Percentiles rank a stretch among this genome's conserved stretches.
Evolutionary conservation across 1,140 invertebrate genomes (phyloP).

Genomic region (Paramacrobiotus metropolitanus): DNA sequence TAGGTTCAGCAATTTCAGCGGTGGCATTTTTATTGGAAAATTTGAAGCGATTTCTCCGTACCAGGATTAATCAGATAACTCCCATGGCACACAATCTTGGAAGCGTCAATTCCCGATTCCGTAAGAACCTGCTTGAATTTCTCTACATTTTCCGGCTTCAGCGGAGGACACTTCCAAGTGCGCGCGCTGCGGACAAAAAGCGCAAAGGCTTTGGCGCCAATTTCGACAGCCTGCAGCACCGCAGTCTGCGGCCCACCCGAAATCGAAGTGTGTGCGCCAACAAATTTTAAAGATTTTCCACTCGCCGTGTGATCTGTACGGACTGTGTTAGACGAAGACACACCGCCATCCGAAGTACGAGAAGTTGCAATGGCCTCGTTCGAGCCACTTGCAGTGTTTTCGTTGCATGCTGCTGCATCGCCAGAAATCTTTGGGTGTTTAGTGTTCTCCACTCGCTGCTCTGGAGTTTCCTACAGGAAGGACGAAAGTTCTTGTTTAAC

Average conservation of each 20-base stretch:
- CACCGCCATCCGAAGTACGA: too few relatives aligned
- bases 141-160: not conserved
- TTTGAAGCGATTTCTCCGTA: not conserved
- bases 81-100: slow-evolving; percentile 20
- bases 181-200: not conserved
- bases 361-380: too few relatives aligned
- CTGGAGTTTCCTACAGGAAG: too few relatives aligned
- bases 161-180: not conserved
- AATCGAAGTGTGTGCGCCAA: not conserved
- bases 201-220: not conserved
- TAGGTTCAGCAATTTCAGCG: not conserved
- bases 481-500: too few relatives aligned
- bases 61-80: slow-evolving; percentile 30
- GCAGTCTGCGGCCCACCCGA: not conserved
- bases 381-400: too few relatives aligned
- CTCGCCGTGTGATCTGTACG: not conserved
- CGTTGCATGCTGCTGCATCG: too few relatives aligned
- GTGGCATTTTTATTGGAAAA: not conserved
- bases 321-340: too few relatives aligned
- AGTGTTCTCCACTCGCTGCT: too few relatives aligned
- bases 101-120: not conserved
- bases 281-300: not conserved
- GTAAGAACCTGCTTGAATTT: not conserved
- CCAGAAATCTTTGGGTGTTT: too few relatives aligned
- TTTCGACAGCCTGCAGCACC: not conserved